phyloP scores from a whole-genome alignment of 1,140 invertebrate species.

The Drosophila willistoni region DNA sequence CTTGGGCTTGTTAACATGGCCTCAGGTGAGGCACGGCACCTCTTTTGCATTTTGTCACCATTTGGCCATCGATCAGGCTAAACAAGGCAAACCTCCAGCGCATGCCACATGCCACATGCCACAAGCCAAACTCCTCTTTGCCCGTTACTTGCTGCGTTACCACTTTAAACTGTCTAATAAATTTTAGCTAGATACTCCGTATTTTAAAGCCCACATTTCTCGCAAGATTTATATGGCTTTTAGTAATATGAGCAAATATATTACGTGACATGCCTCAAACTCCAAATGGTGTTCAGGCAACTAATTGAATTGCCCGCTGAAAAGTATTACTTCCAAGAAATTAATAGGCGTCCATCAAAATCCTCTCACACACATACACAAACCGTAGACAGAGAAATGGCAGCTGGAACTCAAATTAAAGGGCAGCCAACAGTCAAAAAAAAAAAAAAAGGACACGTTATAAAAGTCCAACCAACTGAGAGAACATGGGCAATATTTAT shows the following conservation, averaged over 20 bases:
- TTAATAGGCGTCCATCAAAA: slow-evolving; percentile 80
- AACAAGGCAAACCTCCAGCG: slow-evolving; percentile 39
- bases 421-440: slow-evolving; percentile 23
- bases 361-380: slow-evolving; percentile 23
- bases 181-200: slow-evolving; percentile 31
- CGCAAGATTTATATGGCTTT: slow-evolving; percentile 79
- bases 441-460: slow-evolving; percentile 30
- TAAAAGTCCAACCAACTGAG: slow-evolving; percentile 68
- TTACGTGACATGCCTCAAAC: slow-evolving; percentile 68
- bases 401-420: slow-evolving; percentile 69
- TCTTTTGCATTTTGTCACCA: slow-evolving; percentile 75
- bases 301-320: slow-evolving; percentile 76
- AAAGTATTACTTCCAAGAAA: slow-evolving; percentile 56
- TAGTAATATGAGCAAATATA: slow-evolving; percentile 82
- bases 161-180: slow-evolving; percentile 36
- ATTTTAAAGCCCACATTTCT: slow-evolving; percentile 53
- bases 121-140: slow-evolving; percentile 54
- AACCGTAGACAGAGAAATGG: slow-evolving; percentile 23
- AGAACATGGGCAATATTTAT: slow-evolving; percentile 78
- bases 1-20: slow-evolving; percentile 72
- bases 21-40: slow-evolving; percentile 29
- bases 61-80: slow-evolving; percentile 79
- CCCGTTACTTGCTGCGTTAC: slow-evolving; percentile 3
- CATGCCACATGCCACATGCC: slow-evolving; percentile 36
- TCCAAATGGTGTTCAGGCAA: slow-evolving; percentile 42